These are phyloP conservation scores for Phalacrocorax carbo DNA, from an alignment of 2,113 vertebrate genomes.

Conservation along the genomic window DNA sequence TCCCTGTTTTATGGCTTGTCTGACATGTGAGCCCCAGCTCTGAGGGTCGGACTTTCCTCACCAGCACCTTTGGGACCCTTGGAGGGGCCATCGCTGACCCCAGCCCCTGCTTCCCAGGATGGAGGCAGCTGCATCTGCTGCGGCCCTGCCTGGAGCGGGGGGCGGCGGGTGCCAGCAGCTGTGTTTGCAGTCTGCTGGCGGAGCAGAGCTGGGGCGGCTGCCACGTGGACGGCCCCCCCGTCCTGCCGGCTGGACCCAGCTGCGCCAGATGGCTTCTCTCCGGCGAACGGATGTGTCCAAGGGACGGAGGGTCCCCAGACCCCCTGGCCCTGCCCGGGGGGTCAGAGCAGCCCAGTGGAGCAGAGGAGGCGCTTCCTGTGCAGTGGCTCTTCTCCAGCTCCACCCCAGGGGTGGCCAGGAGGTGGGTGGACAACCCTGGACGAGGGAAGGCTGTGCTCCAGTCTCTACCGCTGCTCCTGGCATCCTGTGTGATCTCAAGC, in stretches of 20 bases:
- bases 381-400: neutral
- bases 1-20: fast-evolving
- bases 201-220: neutral
- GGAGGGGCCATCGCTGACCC: neutral
- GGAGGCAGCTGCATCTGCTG: neutral
- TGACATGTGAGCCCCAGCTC: fast-evolving
- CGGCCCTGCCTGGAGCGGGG: neutral
- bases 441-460: neutral
- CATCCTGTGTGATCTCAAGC: neutral
- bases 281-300: fast-evolving
- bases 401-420: neutral
- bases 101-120: neutral
- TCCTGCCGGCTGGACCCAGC: neutral
- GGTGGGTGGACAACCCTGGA: fast-evolving
- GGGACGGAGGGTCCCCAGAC: neutral
- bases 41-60: fast-evolving
- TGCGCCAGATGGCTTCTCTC: neutral
- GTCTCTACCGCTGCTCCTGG: neutral
- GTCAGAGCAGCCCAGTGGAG: neutral
- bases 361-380: fast-evolving
- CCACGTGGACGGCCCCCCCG: fast-evolving
- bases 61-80: neutral
- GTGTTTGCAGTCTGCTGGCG: neutral
- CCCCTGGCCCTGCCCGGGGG: neutral
- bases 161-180: neutral